Evolutionary conservation across 2,113 vertebrate species (phyloP).

Genomic region (Leptosomus discolor): DNA sequence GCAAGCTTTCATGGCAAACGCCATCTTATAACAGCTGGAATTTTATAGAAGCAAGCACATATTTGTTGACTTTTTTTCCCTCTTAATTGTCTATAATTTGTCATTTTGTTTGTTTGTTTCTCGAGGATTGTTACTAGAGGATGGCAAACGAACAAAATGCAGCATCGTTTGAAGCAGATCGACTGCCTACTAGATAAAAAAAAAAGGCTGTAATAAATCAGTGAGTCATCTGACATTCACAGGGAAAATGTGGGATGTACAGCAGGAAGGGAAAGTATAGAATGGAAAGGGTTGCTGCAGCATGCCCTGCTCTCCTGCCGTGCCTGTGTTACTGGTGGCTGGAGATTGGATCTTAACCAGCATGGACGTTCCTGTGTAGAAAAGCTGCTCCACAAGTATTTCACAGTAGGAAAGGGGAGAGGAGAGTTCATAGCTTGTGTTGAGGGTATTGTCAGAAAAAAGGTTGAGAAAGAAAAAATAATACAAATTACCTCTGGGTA

Average conservation of each 20-base stretch:
- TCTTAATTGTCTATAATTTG: slow-evolving; percentile 4
- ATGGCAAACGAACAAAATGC: background rate
- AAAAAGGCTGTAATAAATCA: slow-evolving; percentile 10
- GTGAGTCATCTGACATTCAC: slow-evolving; percentile 2
- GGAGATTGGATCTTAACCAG: background rate
- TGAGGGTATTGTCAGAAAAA: fast-evolving
- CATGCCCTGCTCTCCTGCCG: background rate
- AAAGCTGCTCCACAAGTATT: background rate
- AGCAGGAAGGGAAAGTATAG: background rate
- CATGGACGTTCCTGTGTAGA: fast-evolving
- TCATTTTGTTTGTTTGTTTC: slow-evolving; percentile 45
- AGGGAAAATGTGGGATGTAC: slow-evolving; percentile 38
- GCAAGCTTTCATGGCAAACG: background rate
- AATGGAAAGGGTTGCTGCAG: background rate
- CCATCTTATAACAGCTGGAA: background rate
- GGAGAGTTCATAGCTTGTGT: background rate
- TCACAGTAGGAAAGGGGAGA: background rate
- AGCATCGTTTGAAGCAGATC: background rate
- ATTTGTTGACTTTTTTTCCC: slow-evolving; percentile 22
- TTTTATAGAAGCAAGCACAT: background rate
- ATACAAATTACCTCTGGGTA: background rate
- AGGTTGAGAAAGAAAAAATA: background rate
- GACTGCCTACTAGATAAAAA: background rate
- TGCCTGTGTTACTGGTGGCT: background rate
- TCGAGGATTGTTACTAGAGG: slow-evolving; percentile 54